Percentiles rank a stretch among this genome's conserved stretches.
Conservation (phyloP, 2,113 vertebrate species). For the Nothobranchius kuhntae region DNA sequence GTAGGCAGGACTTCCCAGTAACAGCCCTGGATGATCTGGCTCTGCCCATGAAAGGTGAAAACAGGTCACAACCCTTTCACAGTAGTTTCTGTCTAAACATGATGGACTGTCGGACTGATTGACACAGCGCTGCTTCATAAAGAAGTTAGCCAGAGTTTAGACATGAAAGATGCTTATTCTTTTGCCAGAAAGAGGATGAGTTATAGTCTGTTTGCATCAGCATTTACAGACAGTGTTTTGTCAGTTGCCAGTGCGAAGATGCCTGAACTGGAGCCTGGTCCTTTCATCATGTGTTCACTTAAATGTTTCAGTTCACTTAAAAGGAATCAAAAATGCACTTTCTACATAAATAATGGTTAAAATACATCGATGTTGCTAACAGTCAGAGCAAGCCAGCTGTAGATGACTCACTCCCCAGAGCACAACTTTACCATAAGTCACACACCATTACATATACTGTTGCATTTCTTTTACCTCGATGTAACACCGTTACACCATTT, state of each 20-base stretch:
- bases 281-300: conserved; percentile 41
- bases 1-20: conserved; percentile 38
- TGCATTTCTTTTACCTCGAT: no score
- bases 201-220: conserved; percentile 25
- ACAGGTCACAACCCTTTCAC: conserved; percentile 18
- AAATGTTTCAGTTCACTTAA: conserved; percentile 20
- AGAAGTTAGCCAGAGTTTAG: conserved; percentile 26
- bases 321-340: conserved; percentile 12
- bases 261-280: conserved; percentile 4
- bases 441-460: no score
- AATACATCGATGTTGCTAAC: no score
- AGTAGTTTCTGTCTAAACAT: conserved; percentile 31
- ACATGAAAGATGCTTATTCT: conserved; percentile 30
- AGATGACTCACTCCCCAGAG: no score
- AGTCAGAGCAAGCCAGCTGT: no score
- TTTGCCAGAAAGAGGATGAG: conserved; percentile 39
- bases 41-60: conserved; percentile 31
- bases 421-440: no score
- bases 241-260: conserved; percentile 48
- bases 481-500: no score
- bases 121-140: conserved; percentile 15
- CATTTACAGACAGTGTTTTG: conserved; percentile 29
- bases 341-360: neutral
- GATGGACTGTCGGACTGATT: conserved; percentile 46
- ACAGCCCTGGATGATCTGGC: conserved; percentile 19